Evolutionary conservation across 2,888 invertebrate genomes (phyloP).

Genomic region (Oscheius sp.): DNA sequence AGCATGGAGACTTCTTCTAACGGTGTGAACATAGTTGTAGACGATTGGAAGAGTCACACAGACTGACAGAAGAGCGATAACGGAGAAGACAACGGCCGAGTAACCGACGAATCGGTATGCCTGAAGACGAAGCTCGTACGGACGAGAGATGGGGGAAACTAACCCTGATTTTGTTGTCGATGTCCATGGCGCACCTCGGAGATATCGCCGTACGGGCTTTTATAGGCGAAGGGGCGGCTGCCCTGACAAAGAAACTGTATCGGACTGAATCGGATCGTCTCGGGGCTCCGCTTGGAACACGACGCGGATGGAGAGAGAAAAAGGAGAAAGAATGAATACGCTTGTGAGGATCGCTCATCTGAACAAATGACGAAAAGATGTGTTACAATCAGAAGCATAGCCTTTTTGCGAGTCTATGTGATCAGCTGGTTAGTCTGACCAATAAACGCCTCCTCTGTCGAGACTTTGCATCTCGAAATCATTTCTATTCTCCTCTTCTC

Average conservation of each 20-base stretch:
- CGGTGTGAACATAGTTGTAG: slow-evolving; percentile 61
- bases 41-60: slow-evolving; percentile 60
- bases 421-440: slow-evolving; percentile 18
- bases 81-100: slow-evolving; percentile 61
- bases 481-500: slow-evolving; percentile 2
- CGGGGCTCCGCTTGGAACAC: background rate
- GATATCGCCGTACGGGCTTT: slow-evolving; percentile 3
- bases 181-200: slow-evolving; percentile 35
- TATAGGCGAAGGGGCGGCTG: slow-evolving; percentile 13
- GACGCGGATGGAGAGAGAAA: slow-evolving; percentile 1
- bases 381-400: background rate
- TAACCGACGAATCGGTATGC: slow-evolving; percentile 63
- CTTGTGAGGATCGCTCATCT: background rate
- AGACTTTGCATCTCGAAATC: background rate
- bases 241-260: slow-evolving; percentile 29
- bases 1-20: slow-evolving; percentile 53
- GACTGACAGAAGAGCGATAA: slow-evolving; percentile 41
- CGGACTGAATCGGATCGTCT: slow-evolving; percentile 34
- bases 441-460: slow-evolving; percentile 3
- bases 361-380: background rate
- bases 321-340: background rate
- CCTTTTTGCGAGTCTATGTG: slow-evolving; percentile 20
- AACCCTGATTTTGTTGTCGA: slow-evolving; percentile 51
- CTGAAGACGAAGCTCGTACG: too few species aligned
- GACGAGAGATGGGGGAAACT: too few species aligned